Base-by-base conservation (phyloP, 2,797 vertebrate species). In the Apogon hyalosoma region DNA sequence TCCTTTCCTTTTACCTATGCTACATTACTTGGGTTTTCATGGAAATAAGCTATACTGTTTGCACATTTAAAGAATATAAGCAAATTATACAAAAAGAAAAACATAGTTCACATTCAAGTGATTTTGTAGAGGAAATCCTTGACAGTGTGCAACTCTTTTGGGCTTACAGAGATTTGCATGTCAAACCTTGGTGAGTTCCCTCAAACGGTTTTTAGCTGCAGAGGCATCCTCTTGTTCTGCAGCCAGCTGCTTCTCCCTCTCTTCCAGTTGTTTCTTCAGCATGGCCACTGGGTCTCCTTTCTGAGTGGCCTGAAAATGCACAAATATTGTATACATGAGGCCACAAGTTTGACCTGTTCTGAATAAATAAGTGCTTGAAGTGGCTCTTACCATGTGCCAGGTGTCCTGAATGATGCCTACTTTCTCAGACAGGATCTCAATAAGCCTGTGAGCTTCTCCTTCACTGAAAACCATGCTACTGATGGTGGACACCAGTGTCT, bases 211-310 rank as follows among this genome's bases (percentile, higher is more conserved):
- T 88, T 92, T 97, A 63, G 93, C 95, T 2, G 91, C 92, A 1
- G 94, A 83, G 0, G 89, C 77, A 0, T 96, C 96, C 70, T 98
- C 96, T 77, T 98, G 96, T 73, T 98, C 96, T 0, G 94, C 66
- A 0, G 90, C 67, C 69, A 99, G 93, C 77, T 96, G 95, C 80
- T 95, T 98, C 73, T 98, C 96, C 72, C 90, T 95, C 71, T 99
- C 97, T 46, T 99, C 97, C 87, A 99, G 89, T 64, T 98, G 97
- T 50, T 96, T 96, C 82, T 96, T 98, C 85, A 98, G 87, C 70
- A 94, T 77, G 0, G 93, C 91, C 4, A 98, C 90, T 0, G 96
- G 97, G 75, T 98, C 97, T 1, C 96, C 96, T 77, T 97, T 99
- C 88, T 96, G 97, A 4, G 94, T 94, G 46, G 97, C 97, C 97